Base-by-base conservation (phyloP, 2,797 vertebrate genomes). In the Avahi laniger region DNA sequence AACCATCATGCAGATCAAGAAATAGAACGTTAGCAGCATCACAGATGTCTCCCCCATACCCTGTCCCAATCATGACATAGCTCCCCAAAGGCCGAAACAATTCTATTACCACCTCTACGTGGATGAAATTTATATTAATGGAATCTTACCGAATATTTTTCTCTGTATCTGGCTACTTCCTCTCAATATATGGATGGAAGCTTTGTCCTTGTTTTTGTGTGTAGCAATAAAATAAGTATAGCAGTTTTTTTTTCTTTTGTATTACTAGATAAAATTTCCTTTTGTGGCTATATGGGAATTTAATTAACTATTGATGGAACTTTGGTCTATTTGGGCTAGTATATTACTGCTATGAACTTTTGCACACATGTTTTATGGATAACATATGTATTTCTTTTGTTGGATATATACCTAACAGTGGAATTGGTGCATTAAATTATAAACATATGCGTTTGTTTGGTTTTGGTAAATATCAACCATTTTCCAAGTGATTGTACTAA, bases 11-110 rank as follows among this genome's bases (percentile, higher is more conserved):
- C 54, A 22, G 15, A n/a, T 30, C 12, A 46, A 70, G 54, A 72
- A 43, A 11, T 41, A 52, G n/a, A 50, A 2, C 1, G 0, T 80
- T 5, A n/a, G 14, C 3, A 28, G 2, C 20, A 3, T 54, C n/a
- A 3, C 17, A 52, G 20, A 0, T 22, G 4, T 9, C 28, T 63
- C 38, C 33, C 24, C 15, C 41, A 28, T 28, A 33, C 24, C 41
- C 22, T 30, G 11, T 41, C 35, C 17, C 15, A 54, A 10, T 41
- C 46, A 33, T 41, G 28, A 86, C 50, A 57, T 22, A 18, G 28
- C 7, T 54, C 35, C 35, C 67, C 26, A 86, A 50, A 35, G 12
- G 30, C 33, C 30, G 10, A 33, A 30, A 46, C 26, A 33, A 0
- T 59, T 73, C 84, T 46, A 1, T 12, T 24, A 24, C 61, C 24